A percentile compares a stretch with the other conserved stretches of the same genome.
These are phyloP conservation scores for Conchocele bisecta DNA, from an alignment of 2,888 invertebrate species.

Conservation along the genomic window DNA sequence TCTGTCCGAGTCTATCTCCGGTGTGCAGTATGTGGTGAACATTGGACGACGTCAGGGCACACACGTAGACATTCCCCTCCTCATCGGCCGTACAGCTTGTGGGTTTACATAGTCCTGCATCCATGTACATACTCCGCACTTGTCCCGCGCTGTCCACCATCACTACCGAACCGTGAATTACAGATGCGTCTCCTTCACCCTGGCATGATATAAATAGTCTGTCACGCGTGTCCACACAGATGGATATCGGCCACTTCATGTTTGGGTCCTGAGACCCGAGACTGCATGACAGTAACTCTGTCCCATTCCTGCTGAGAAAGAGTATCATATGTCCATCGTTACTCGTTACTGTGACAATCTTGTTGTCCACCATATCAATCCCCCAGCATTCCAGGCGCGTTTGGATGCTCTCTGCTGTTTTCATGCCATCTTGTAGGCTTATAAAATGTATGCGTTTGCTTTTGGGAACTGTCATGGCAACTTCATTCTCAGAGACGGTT, in stretches of 20 bases:
- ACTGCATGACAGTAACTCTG: conserved; percentile 49
- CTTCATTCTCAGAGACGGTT: conserved; percentile 30
- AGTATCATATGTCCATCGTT: conserved; percentile 57
- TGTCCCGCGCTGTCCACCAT: conserved; percentile 48
- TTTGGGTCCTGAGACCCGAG: conserved; percentile 55
- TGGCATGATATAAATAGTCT: conserved; percentile 53
- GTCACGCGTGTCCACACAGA: conserved; percentile 53
- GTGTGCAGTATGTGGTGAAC: conserved; percentile 41
- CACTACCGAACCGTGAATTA: conserved; percentile 50
- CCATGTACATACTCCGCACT: conserved; percentile 56
- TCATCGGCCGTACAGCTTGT: conserved; percentile 51
- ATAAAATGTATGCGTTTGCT: conserved; percentile 54
- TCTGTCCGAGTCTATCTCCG: conserved; percentile 43
- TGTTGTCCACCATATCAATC: conserved; percentile 45
- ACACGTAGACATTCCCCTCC: conserved; percentile 52
- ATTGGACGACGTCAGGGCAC: conserved; percentile 54
- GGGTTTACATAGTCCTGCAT: conserved; percentile 49
- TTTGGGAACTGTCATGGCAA: conserved; percentile 51
- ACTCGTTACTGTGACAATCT: conserved; percentile 54
- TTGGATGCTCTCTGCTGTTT: conserved; percentile 45
- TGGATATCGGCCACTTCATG: conserved; percentile 60
- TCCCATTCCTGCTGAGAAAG: conserved; percentile 49
- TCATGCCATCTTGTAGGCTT: conserved; percentile 56
- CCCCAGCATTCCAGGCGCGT: conserved; percentile 57
- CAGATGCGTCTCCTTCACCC: conserved; percentile 50